Evolutionary conservation across 2,797 vertebrate genomes (phyloP), one percentile per base, ranked within the genome.

Genomic region (Nyctibius grandis): DNA sequence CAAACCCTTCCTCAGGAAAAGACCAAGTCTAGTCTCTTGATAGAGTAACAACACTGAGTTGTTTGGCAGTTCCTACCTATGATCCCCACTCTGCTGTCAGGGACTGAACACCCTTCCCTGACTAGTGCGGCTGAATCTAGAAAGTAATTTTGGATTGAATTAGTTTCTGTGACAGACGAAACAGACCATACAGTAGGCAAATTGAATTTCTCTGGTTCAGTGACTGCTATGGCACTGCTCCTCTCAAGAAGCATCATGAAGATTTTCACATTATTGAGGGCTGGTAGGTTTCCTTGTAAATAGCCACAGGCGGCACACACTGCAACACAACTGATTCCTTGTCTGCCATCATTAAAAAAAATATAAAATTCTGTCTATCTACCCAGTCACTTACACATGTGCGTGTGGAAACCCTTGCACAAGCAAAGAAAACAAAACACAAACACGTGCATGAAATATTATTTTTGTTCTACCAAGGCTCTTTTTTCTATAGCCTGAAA

Each of bases 141-240:
- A 96, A 97, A 97, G 95, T 93, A 96, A 97, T 97, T 96, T 97
- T 98, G 91, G 94, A 97, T 97, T 97, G 90, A 98, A 97, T 97
- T 98, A 97, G 91, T 97, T 98, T 97, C 97, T 97, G 95, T 98
- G 97, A 98, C 96, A 97, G 98, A 98, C 87, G 97, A 97, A 98
- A 96, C 92, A 97, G 95, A 97, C 94, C 98, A 97, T 97, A 97
- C 89, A 96, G 97, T 98, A 98, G 98, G 98, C 98, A 98, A 98
- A 98, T 98, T 98, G 97, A 98, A 98, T 99, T 98, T 98, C 96
- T 98, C 88, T 97, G 97, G 97, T 98, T 98, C 98, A 98, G 97
- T 98, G 97, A 97, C 97, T 56, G 63, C 95, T 97, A 76, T 97
- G 97, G 85, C 88, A 95, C 80, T 91, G 95, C 79, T 95, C 93